These are phyloP conservation scores for Pelusios castaneus DNA, from an alignment of 2,113 vertebrate species.

Conservation along the genomic window DNA sequence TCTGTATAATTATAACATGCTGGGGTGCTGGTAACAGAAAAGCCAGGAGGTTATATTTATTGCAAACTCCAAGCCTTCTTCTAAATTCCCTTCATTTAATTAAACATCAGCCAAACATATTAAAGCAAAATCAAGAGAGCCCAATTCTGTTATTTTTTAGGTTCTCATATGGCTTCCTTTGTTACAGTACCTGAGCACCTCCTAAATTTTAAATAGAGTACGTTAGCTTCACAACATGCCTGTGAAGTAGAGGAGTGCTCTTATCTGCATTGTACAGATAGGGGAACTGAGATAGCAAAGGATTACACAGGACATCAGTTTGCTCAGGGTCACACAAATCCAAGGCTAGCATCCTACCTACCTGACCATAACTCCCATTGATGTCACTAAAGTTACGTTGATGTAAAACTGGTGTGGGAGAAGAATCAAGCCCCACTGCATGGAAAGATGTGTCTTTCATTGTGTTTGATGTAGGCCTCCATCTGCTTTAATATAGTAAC, in stretches of 20 bases:
- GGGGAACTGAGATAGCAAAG: not conserved
- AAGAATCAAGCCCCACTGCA: too few relatives aligned
- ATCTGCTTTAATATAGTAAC: too few relatives aligned
- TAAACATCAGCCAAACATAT: not conserved
- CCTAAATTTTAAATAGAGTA: not conserved
- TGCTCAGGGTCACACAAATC: too few relatives aligned
- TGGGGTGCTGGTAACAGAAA: not conserved
- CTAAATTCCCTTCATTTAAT: not conserved
- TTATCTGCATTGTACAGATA: not conserved
- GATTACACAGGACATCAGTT: not conserved
- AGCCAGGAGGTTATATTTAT: not conserved
- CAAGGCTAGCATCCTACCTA: not conserved
- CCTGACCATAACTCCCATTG: not conserved
- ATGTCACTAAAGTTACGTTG: not conserved
- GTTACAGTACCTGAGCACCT: not conserved
- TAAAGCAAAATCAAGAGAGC: not conserved
- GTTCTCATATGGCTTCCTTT: not conserved
- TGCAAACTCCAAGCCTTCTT: not conserved
- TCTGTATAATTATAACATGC: accelerated
- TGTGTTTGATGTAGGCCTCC: too few relatives aligned
- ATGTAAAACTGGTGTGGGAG: not conserved
- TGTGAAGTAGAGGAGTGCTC: not conserved
- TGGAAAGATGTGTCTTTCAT: too few relatives aligned
- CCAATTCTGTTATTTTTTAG: not conserved
- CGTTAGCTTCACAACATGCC: not conserved